Evolutionary conservation across 2,888 invertebrate genomes (phyloP), one percentile per base, ranked within the genome.

Genomic region (Octonoba sinensis): DNA sequence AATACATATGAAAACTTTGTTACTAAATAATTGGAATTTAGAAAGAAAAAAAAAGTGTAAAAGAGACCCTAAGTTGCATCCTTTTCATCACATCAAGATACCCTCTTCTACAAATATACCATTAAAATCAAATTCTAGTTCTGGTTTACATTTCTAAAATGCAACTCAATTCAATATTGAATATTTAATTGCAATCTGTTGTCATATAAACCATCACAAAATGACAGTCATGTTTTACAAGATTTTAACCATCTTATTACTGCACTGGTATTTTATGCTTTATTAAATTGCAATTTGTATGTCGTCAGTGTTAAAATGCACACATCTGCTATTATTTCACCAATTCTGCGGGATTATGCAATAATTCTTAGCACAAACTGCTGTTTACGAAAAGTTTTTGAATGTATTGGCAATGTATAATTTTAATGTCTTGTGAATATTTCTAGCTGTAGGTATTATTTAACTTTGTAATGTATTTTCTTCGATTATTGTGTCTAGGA

Each of bases 221-320:
- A 20, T 65, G 65, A 36, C 22, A 46, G 62, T 65, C 71, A 77
- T 71, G 54, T 56, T 77, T 75, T 65, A 71, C 77, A 71, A 76
- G 77, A 65, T 77, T 77, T 77, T 77, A 77, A 77, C 77, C 57
- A 71, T 70, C 24, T 60, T 15, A 36, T 57, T 60, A 59, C 60
- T 36, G 24, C 60, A 60, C 18, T 60, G 60, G n/a, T 62, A 44
- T 44, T 62, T 36, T 36, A 8, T 36, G 36, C 36, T 36, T 36
- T 11, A 36, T 8, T 36, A 1, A 36, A 36, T 36, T 36, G 36
- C 11, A 36, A 36, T 36, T 36, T 36, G 36, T 36, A 1, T 36
- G 36, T 11, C 11, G 11, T 36, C 36, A 36, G 36, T 36, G 36
- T 36, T 36, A 36, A 36, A 36, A 8, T 36, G 36, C 36, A 36